Evolutionary conservation across 2,113 vertebrate genomes (phyloP).

Genomic region (Peromyscus leucopus): DNA sequence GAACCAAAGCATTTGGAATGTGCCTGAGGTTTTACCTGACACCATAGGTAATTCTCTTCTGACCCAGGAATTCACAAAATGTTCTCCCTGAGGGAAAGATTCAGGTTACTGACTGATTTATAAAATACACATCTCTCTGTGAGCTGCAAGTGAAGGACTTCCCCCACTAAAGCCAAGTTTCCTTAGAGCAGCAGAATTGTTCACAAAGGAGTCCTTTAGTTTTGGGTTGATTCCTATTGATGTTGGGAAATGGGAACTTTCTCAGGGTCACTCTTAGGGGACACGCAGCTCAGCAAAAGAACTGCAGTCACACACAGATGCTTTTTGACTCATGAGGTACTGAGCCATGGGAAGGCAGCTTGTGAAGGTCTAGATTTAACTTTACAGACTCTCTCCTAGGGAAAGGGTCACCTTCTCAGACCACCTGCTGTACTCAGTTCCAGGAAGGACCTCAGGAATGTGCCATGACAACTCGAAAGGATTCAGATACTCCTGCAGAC

Average conservation of each 20-base stretch:
- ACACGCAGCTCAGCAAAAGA: background rate
- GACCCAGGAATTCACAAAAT: slow-evolving; percentile 76
- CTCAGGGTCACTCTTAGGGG: background rate
- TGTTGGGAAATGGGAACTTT: background rate
- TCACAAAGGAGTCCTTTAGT: background rate
- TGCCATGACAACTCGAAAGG: too few species aligned
- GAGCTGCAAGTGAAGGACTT: background rate
- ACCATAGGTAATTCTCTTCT: slow-evolving; percentile 56
- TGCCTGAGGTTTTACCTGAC: slow-evolving; percentile 64
- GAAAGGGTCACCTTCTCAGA: too few species aligned
- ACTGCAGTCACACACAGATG: background rate
- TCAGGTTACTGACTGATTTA: background rate
- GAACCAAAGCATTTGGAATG: background rate
- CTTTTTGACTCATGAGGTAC: background rate
- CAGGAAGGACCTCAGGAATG: too few species aligned
- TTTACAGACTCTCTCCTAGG: too few species aligned
- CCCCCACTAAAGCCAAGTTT: background rate
- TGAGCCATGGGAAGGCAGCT: background rate
- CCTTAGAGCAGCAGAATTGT: background rate
- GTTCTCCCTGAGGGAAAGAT: slow-evolving; percentile 71
- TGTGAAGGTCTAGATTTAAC: too few species aligned
- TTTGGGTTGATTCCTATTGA: background rate
- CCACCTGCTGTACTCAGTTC: too few species aligned
- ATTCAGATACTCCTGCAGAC: too few species aligned
- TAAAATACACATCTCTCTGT: background rate